Conservation (phyloP, 1,140 invertebrate species). For the Watersipora subatra region DNA sequence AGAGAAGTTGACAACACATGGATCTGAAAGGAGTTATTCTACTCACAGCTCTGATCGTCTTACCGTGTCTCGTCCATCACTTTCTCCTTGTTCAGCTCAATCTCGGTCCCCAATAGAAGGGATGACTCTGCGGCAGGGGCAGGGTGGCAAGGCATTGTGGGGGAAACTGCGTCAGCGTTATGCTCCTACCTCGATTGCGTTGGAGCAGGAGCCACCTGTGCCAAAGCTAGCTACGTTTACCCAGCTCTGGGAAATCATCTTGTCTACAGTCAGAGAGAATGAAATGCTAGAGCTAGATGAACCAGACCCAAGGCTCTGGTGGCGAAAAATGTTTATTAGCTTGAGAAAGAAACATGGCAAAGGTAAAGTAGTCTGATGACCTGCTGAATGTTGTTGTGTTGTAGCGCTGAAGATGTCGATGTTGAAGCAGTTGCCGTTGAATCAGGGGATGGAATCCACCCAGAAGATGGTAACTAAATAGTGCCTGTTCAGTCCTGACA, state of each 20-base stretch:
- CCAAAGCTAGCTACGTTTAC: not conserved
- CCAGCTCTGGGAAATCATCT: not conserved
- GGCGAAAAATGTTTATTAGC: not conserved
- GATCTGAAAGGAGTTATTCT: not conserved
- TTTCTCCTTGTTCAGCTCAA: not conserved
- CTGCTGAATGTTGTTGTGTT: not conserved
- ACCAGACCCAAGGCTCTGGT: not conserved
- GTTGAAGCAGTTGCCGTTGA: slow-evolving; percentile 1
- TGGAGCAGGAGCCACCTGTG: not conserved
- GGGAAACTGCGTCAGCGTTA: not conserved
- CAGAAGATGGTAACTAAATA: too few species aligned
- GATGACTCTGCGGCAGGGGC: too few species aligned
- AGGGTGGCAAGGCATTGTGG: not conserved
- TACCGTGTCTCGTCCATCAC: not conserved
- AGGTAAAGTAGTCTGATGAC: not conserved
- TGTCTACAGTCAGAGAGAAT: not conserved
- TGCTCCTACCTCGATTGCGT: not conserved
- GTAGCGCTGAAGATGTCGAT: not conserved
- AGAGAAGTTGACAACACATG: not conserved
- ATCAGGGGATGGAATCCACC: too few species aligned
- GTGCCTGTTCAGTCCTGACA: too few species aligned
- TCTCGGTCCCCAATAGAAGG: not conserved
- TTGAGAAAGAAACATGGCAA: not conserved
- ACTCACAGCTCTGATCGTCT: not conserved
- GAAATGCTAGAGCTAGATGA: not conserved